phyloP scores from a whole-genome alignment of 2,113 vertebrate species.

The Otus sunia region DNA sequence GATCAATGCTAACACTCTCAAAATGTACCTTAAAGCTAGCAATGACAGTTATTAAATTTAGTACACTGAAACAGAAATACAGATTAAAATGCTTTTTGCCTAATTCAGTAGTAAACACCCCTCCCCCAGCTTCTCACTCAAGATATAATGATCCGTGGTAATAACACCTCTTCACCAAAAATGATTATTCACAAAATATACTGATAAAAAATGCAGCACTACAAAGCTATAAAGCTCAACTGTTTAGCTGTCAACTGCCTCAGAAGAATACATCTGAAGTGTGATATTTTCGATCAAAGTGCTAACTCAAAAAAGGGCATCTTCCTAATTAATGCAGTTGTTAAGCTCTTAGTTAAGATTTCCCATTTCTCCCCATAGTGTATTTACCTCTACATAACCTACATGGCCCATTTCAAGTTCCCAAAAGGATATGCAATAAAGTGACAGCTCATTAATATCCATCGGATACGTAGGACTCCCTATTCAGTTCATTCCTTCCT shows the following conservation, averaged over 20 bases:
- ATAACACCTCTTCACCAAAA: not conserved
- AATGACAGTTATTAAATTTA: not conserved
- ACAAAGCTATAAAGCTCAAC: not conserved
- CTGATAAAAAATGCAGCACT: not conserved
- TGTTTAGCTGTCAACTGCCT: not conserved
- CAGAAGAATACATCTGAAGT: not conserved
- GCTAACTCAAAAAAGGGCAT: not conserved
- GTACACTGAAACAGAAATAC: not conserved
- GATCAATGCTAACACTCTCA: not conserved
- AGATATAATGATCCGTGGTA: not conserved
- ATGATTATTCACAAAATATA: not conserved
- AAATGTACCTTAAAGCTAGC: not conserved
- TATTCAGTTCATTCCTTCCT: constrained; percentile 9
- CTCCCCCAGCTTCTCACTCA: not conserved
- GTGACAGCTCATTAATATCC: constrained; percentile 20
- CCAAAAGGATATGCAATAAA: not conserved
- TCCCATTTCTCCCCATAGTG: not conserved
- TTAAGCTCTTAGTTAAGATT: not conserved
- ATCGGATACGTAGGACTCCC: not conserved
- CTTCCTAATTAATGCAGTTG: not conserved
- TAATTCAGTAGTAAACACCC: not conserved
- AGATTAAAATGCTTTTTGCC: not conserved
- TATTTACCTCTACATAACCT: not conserved
- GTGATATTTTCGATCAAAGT: not conserved
- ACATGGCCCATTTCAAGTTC: not conserved